These are phyloP conservation scores for Eulithis testata DNA, from an alignment of 2,888 invertebrate species.

Conservation along the genomic window DNA sequence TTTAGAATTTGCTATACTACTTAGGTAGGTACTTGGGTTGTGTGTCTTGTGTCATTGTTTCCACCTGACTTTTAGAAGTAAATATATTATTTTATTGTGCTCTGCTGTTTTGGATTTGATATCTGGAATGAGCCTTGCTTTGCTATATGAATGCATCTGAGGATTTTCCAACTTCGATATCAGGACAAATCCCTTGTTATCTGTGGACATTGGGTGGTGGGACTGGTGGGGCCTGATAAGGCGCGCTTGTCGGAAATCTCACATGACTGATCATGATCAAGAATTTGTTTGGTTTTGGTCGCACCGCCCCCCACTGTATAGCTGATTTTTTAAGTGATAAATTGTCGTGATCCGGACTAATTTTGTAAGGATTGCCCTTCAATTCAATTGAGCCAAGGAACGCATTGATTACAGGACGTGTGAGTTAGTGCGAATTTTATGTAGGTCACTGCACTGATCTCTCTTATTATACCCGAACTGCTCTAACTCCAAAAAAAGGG, in stretches of 20 bases:
- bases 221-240: no score
- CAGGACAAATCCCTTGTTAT: no score
- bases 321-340: slow-evolving; percentile 31
- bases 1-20: no score
- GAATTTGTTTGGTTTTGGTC: slow-evolving; percentile 20
- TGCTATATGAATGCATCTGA: no score
- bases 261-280: slow-evolving; percentile 18
- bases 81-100: no score
- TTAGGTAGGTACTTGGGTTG: no score
- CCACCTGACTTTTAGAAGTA: no score
- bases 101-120: no score
- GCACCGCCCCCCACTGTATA: slow-evolving; percentile 21
- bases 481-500: no score
- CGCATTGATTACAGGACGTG: slow-evolving; percentile 8
- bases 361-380: slow-evolving; percentile 29
- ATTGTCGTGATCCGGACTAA: slow-evolving; percentile 30
- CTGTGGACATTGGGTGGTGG: not conserved
- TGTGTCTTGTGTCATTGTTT: no score
- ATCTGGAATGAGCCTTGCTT: no score
- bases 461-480: not conserved
- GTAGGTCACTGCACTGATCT: slow-evolving; percentile 3
- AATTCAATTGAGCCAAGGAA: slow-evolving; percentile 27
- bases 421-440: slow-evolving; percentile 20
- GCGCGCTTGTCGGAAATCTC: slow-evolving; percentile 21
- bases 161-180: no score